phyloP scores from a whole-genome alignment of 2,113 vertebrate genomes.

The Pantherophis guttatus region DNA sequence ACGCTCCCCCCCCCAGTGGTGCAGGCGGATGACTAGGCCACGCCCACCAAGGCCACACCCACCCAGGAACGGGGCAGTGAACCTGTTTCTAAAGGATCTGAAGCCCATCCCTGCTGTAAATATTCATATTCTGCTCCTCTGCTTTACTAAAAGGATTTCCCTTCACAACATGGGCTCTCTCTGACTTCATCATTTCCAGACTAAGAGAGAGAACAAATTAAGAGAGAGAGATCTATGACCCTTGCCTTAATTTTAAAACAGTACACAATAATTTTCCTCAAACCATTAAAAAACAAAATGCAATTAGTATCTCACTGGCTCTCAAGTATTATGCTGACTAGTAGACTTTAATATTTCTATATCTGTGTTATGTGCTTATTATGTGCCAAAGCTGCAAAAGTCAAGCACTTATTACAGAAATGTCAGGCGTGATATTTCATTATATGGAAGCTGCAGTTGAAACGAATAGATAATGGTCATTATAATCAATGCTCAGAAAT shows the following conservation, averaged over 20 bases:
- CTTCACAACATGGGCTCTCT: neutral
- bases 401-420: slow-evolving; percentile 67
- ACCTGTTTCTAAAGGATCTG: no score
- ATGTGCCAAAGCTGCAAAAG: slow-evolving; percentile 62
- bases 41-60: no score
- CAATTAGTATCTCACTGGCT: slow-evolving; percentile 58
- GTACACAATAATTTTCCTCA: slow-evolving; percentile 33
- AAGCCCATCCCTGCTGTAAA: neutral
- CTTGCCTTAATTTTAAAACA: slow-evolving; percentile 16
- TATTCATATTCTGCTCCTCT: neutral
- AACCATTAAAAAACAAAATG: slow-evolving; percentile 54
- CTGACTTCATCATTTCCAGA: slow-evolving; percentile 8
- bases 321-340: slow-evolving; percentile 58
- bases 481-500: slow-evolving; percentile 56
- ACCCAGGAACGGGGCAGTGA: no score
- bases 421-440: slow-evolving; percentile 65
- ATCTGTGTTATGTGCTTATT: slow-evolving; percentile 59
- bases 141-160: neutral
- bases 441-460: slow-evolving; percentile 55
- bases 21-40: no score
- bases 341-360: slow-evolving; percentile 64
- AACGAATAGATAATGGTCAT: slow-evolving; percentile 59
- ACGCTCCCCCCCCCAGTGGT: no score
- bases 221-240: neutral
- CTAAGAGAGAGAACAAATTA: slow-evolving; percentile 2